These are phyloP conservation scores for Zaprionus lachaisei DNA, from an alignment of 1,140 invertebrate species.

Conservation along the genomic window DNA sequence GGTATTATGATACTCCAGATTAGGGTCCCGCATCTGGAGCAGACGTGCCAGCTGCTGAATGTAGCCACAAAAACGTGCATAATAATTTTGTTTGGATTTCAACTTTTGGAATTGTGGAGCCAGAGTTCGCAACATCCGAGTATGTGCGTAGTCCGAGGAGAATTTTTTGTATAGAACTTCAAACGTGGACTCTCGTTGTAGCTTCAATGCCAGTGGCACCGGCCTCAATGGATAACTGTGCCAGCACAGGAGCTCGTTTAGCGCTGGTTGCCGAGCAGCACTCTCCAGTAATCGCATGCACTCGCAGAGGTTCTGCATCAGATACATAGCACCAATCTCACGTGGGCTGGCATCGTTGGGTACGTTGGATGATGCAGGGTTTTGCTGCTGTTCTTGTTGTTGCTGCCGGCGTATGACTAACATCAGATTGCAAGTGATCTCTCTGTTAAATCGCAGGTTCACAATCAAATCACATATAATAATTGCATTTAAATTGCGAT, in stretches of 20 bases:
- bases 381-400: constrained; percentile 47
- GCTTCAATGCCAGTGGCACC: constrained; percentile 50
- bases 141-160: constrained; percentile 50
- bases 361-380: neutral
- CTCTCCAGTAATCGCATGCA: constrained; percentile 68
- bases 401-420: constrained; percentile 73
- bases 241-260: constrained; percentile 57
- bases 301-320: constrained; percentile 74
- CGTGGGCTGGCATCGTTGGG: constrained; percentile 22
- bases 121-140: constrained; percentile 50
- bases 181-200: constrained; percentile 67
- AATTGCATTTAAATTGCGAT: constrained; percentile 68
- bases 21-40: constrained; percentile 83
- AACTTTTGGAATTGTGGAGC: constrained; percentile 63
- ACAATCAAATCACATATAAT: constrained; percentile 77
- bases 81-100: constrained; percentile 78
- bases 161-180: constrained; percentile 43
- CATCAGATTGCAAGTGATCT: constrained; percentile 74
- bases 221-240: constrained; percentile 65
- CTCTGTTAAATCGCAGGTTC: constrained; percentile 73
- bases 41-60: constrained; percentile 83
- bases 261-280: constrained; percentile 34
- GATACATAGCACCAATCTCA: constrained; percentile 64
- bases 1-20: constrained; percentile 82
- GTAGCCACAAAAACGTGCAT: constrained; percentile 84